Evolutionary conservation across 2,888 invertebrate genomes (phyloP), one percentile per base, ranked within the genome.

Genomic region (Zeuzera pyrina): DNA sequence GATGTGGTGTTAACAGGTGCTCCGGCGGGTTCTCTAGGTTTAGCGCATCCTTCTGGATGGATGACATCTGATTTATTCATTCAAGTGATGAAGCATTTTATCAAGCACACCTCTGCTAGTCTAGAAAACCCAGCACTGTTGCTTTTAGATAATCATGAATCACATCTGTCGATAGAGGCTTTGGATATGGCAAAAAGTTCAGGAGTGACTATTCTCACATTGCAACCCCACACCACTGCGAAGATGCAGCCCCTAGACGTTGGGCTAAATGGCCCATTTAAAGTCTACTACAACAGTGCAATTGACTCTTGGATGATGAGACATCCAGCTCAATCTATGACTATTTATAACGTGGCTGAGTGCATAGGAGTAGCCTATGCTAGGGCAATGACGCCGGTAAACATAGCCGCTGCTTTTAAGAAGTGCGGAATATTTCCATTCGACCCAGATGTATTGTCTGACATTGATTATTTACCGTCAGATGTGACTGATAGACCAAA

Each of bases 221-320:
- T 67, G 32, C 65, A 59, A 16, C 68, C 64, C 6, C 65, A 72
- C 43, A 58, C 59, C 34, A 53, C 56, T 16, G 62, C 61, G 38
- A 62, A 59, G 39, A 37, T 69, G 29, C 70, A 71, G 47, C 68
- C 65, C 13, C 42, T 68, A 13, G 63, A 71, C 45, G 48, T 58
- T 15, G 47, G 53, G 28, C 48, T 66, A 7, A 64, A 52, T 46
- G 56, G 56, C 6, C 65, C 63, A 21, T 54, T 67, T 31, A 68
- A 67, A 33, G 36, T 42, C 33, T 57, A 56, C 30, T 29, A 29
- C 12, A 47, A 52, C 41, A 36, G 42, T 19, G 52, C 55, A 26
- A 41, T 50, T 5, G 51, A 57, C 39, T 34, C 41, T 7, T 62
- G 56, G 54, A 33, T 61, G 51, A 34, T 62, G 35, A 41, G 42